Evolutionary conservation across 2,797 vertebrate genomes (phyloP).

Genomic region (Lepilemur ruficaudatus): DNA sequence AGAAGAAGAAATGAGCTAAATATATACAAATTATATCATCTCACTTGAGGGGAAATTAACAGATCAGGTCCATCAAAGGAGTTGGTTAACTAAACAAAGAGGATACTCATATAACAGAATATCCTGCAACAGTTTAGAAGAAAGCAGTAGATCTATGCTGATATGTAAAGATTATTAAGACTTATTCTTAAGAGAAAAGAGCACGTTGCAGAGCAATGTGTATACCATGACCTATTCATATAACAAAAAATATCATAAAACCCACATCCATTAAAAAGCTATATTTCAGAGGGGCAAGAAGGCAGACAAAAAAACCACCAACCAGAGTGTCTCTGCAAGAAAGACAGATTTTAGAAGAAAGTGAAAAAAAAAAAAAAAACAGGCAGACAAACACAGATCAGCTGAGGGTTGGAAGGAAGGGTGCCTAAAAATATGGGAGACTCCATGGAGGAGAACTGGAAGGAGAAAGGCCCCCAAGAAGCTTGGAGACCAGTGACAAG

Average conservation of each 20-base stretch:
- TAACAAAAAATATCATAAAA: conserved; percentile 13
- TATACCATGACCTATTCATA: neutral
- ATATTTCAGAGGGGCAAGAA: neutral
- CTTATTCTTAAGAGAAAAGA: conserved; percentile 7
- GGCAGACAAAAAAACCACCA: no score
- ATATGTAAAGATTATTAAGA: neutral
- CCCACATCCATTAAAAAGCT: neutral
- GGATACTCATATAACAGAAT: neutral
- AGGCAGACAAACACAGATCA: no score
- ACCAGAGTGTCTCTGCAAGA: no score
- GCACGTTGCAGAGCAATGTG: neutral
- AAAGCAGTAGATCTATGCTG: neutral
- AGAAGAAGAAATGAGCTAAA: conserved; percentile 19
- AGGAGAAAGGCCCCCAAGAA: no score
- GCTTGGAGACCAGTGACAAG: no score
- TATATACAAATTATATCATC: neutral
- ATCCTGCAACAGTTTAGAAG: conserved; percentile 7
- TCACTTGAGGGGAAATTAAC: neutral
- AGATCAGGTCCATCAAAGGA: neutral
- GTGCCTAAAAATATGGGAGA: no score
- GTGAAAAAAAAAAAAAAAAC: no score
- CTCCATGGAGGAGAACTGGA: no score
- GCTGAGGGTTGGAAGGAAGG: no score
- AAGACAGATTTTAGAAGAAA: no score
- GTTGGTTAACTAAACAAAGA: conserved; percentile 10